Percentiles rank a stretch among this genome's conserved stretches.
Evolutionary conservation across 2,888 invertebrate species (phyloP).

Genomic region (Osmoderma eremita): DNA sequence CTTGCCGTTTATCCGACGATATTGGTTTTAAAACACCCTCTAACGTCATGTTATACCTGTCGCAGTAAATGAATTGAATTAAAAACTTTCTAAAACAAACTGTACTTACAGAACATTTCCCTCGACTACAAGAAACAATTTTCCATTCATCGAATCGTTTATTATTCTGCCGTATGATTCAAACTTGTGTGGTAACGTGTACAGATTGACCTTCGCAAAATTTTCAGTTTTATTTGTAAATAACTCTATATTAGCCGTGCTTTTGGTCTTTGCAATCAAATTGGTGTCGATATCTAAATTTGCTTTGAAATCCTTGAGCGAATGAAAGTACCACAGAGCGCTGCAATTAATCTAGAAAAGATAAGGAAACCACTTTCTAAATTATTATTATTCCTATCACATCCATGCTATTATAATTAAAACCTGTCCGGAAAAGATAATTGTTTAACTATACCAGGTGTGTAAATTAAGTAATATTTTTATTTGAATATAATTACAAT

Average conservation of each 20-base stretch:
- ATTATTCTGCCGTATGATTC: constrained; percentile 18
- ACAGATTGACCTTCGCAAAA: constrained; percentile 27
- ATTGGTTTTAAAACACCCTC: constrained; percentile 52
- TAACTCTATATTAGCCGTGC: constrained; percentile 56
- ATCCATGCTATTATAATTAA: no score
- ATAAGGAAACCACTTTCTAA: constrained; percentile 5
- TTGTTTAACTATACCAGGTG: no score
- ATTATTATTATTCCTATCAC: no score
- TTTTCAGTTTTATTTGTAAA: constrained; percentile 22
- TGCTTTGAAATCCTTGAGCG: constrained; percentile 56
- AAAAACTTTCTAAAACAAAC: neutral
- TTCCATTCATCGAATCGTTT: neutral
- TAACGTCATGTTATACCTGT: constrained; percentile 59
- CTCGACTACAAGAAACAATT: no score
- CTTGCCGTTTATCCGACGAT: constrained; percentile 29
- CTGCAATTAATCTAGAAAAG: constrained; percentile 49
- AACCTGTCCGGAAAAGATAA: no score
- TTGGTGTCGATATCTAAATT: constrained; percentile 57
- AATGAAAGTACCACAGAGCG: constrained; percentile 52
- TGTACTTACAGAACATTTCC: no score
- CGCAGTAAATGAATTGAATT: constrained; percentile 23
- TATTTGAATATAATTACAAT: no score
- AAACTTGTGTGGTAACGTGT: constrained; percentile 1
- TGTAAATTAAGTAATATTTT: no score
- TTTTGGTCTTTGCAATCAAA: constrained; percentile 54